These are phyloP conservation scores for Meiosimyza decipiens DNA, from an alignment of 2,888 invertebrate genomes.

Conservation along the genomic window DNA sequence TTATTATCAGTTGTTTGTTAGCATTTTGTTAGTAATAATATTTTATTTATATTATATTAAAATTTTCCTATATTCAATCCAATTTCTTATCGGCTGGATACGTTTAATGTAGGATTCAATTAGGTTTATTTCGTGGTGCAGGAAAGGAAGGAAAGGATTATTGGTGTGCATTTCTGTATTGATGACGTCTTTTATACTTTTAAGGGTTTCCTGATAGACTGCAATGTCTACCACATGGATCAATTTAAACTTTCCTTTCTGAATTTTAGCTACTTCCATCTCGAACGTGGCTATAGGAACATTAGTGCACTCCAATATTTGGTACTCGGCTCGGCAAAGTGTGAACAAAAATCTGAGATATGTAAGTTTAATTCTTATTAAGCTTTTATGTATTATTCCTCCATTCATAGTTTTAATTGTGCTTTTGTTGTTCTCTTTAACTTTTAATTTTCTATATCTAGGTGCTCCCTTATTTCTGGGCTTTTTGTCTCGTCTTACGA, in stretches of 20 bases:
- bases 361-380: not conserved
- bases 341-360: not conserved
- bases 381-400: not conserved
- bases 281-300: not conserved
- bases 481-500: not conserved
- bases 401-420: conserved; percentile 11
- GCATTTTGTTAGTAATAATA: too few species aligned
- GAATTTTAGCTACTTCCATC: not conserved
- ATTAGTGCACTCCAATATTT: conserved; percentile 22
- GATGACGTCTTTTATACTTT: not conserved
- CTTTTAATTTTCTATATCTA: conserved; percentile 24
- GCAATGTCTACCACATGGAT: conserved; percentile 13
- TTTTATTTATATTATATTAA: too few species aligned
- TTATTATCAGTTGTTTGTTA: conserved; percentile 41
- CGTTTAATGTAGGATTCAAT: not conserved
- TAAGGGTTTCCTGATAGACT: conserved; percentile 2
- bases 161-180: not conserved
- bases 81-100: not conserved
- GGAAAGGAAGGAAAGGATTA: conserved; percentile 24
- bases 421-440: conserved; percentile 3
- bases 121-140: conserved; percentile 18
- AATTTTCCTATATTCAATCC: too few species aligned
- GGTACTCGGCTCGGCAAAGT: not conserved
- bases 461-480: conserved; percentile 2
- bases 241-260: conserved; percentile 15